Conservation (phyloP, 2,888 invertebrate genomes). For the Dryomyza anilis region DNA sequence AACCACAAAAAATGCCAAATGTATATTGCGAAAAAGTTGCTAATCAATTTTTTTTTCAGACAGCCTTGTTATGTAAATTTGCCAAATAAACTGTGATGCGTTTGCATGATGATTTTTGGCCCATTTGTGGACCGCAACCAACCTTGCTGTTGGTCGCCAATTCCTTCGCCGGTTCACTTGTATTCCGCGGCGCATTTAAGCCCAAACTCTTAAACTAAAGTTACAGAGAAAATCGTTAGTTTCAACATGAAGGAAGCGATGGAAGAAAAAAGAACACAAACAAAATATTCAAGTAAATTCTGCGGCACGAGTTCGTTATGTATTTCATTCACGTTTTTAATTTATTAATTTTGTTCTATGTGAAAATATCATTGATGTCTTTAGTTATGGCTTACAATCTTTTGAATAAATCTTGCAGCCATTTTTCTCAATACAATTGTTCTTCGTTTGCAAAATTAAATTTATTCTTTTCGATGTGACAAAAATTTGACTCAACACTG, state of each 20-base stretch:
- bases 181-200: conserved; percentile 32
- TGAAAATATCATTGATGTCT: not conserved
- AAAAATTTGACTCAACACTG: conserved; percentile 23
- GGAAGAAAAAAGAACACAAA: too few relatives aligned
- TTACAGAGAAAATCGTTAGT: too few relatives aligned
- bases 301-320: not conserved
- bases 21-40: not conserved
- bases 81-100: too few relatives aligned
- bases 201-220: conserved; percentile 39
- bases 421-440: conserved; percentile 40
- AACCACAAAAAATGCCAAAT: conserved; percentile 4
- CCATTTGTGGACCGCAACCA: too few relatives aligned
- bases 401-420: conserved; percentile 61
- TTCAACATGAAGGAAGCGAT: too few relatives aligned
- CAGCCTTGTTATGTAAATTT: not conserved
- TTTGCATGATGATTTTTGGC: too few relatives aligned
- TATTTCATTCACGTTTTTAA: not conserved
- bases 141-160: conserved; percentile 29
- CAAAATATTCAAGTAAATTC: too few relatives aligned
- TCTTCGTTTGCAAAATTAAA: conserved; percentile 26
- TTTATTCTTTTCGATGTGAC: too few relatives aligned
- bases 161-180: conserved; percentile 22
- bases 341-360: not conserved
- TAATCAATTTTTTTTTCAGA: not conserved
- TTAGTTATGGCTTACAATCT: conserved; percentile 56